These are phyloP conservation scores for Hipparchia sbordonii DNA, from an alignment of 2,888 invertebrate species.

Conservation along the genomic window DNA sequence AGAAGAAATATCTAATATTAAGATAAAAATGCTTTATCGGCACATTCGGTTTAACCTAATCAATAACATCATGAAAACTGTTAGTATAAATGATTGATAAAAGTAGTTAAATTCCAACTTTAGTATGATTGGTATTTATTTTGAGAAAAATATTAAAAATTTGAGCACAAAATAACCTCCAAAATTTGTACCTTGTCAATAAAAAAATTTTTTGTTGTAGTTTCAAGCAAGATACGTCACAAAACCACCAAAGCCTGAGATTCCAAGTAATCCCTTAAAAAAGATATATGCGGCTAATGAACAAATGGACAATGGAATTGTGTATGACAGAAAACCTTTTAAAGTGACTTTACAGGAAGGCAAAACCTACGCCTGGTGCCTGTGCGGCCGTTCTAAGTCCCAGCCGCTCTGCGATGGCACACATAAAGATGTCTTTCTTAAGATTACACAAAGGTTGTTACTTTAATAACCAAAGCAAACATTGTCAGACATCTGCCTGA, in stretches of 20 bases:
- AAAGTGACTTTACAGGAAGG: conserved; percentile 88
- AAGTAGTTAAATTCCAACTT: no score
- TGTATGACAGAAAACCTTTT: conserved; percentile 96
- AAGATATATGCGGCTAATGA: conserved; percentile 82
- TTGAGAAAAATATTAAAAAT: neutral
- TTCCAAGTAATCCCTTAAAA: conserved; percentile 87
- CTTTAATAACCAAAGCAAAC: neutral
- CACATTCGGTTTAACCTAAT: conserved; percentile 12
- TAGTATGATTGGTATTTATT: no score
- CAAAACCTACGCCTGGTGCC: conserved; percentile 95
- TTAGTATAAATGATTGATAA: neutral
- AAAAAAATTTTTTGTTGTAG: conserved; percentile 19
- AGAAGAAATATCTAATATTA: neutral
- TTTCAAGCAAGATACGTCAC: conserved; percentile 64
- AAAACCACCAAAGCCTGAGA: conserved; percentile 74
- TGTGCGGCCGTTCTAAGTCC: conserved; percentile 95
- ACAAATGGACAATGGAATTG: conserved; percentile 88
- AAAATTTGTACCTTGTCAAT: neutral
- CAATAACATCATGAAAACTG: conserved; percentile 15
- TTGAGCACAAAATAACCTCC: neutral
- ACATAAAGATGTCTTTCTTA: conserved; percentile 89
- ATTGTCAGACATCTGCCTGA: no score
- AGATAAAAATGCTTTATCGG: conserved; percentile 10
- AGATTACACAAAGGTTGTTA: conserved; percentile 86
- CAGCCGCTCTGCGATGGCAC: conserved; percentile 98